Base-by-base conservation (phyloP, 2,113 vertebrate genomes). In the Mellivora capensis region DNA sequence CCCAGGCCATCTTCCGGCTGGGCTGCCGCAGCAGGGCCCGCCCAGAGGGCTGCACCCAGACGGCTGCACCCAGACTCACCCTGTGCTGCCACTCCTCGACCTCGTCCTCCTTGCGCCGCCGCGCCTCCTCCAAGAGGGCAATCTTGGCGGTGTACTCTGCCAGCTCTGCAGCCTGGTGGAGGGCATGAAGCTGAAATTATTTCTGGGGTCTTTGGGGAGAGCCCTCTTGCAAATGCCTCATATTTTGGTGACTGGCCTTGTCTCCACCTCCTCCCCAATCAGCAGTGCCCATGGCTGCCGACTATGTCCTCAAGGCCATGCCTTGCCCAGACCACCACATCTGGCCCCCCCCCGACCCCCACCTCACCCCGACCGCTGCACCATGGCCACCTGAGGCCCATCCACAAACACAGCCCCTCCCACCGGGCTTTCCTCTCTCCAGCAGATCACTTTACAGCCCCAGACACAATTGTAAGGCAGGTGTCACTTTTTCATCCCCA, bases 91-190 rank as follows among this genome's bases (percentile, higher is more conserved):
- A 99, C 92, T 99, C 98, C 83, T 99, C 97, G 0, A 99, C 99
- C 95, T 99, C 99, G 2, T 99, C 98, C 97, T 99, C 99, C 96
- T 99, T 99, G 98, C 98, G 98, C 93, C 81, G 99, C 98, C 98
- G 99, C 3, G 99, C 99, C 89, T 99, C 99, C 98, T 99, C 99
- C 82, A 99, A 99, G 29, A 99, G 98, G 0, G 98, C 97, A n/a
- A 99, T 99, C 98, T 98, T 99, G 77, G 99, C 98, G 0, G 99
- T 99, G 97, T 99, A 99, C 96, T 99, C 99, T 0, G 99, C 99
- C 27, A 99, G 98, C 62, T 99, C 99, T 6, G 99, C 97, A 44
- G 99, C 98, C 99, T 99, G 87, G 79, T 34, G 54, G 77, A 81
- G 79, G 79, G 37, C 64, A 74, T 0, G 1, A 67, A 52, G 93